Evolutionary conservation across 2,888 invertebrate genomes (phyloP).

Genomic region (Cynaeus angustus): DNA sequence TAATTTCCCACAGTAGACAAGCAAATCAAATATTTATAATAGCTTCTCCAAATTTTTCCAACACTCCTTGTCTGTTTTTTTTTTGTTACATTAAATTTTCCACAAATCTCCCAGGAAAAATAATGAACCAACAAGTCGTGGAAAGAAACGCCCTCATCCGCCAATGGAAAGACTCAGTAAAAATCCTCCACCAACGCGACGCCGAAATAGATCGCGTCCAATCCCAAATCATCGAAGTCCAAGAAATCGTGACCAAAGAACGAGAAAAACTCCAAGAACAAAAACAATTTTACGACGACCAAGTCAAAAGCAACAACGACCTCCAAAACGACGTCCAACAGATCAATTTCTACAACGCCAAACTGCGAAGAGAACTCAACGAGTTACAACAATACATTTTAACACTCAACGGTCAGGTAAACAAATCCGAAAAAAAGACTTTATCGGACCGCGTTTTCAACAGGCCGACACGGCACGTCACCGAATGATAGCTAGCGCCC

Average conservation of each 20-base stretch:
- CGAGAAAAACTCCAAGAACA: conserved; percentile 76
- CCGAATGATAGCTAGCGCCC: conserved; percentile 71
- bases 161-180: conserved; percentile 83
- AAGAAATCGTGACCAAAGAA: conserved; percentile 67
- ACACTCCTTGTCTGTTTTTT: too few relatives aligned
- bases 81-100: too few relatives aligned
- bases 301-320: conserved; percentile 76
- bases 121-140: conserved; percentile 74
- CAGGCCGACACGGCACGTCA: conserved; percentile 73
- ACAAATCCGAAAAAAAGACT: neutral
- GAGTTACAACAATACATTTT: conserved; percentile 65
- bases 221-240: conserved; percentile 65
- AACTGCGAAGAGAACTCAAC: conserved; percentile 65
- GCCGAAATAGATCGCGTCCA: conserved; percentile 75
- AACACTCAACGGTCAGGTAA: conserved; percentile 71
- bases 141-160: conserved; percentile 80
- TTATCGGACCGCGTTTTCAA: conserved; percentile 45
- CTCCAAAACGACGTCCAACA: conserved; percentile 69
- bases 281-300: conserved; percentile 76
- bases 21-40: too few relatives aligned
- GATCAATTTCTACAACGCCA: conserved; percentile 69
- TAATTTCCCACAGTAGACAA: too few relatives aligned
- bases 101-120: too few relatives aligned
- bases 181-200: conserved; percentile 81
- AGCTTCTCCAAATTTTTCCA: too few relatives aligned